These are phyloP conservation scores for Aspidiotus rigidus DNA, from an alignment of 2,888 invertebrate genomes.

Conservation along the genomic window DNA sequence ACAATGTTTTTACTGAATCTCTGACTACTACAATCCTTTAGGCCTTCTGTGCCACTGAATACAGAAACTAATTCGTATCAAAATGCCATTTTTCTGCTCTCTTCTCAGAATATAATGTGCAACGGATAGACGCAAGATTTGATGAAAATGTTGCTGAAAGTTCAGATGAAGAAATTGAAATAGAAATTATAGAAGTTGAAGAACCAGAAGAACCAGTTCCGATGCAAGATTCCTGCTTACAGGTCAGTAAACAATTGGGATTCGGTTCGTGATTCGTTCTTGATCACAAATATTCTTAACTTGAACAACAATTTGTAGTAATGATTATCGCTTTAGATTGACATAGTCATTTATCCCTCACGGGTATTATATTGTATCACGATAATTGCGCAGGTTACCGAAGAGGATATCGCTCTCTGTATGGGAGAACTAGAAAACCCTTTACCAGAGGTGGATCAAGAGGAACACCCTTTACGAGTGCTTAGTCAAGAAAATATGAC, in stretches of 20 bases:
- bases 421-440: slow-evolving; percentile 69
- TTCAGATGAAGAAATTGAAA: slow-evolving; percentile 54
- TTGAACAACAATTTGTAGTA: neutral
- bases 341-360: neutral
- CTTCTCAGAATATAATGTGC: neutral
- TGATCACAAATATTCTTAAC: neutral
- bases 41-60: too few relatives aligned
- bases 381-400: slow-evolving; percentile 50
- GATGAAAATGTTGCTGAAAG: slow-evolving; percentile 48
- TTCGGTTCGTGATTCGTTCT: neutral
- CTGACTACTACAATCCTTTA: too few relatives aligned
- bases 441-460: slow-evolving; percentile 62
- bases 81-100: neutral
- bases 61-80: neutral
- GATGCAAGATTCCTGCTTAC: slow-evolving; percentile 75
- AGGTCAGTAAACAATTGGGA: slow-evolving; percentile 48
- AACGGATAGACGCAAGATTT: slow-evolving; percentile 44
- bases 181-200: slow-evolving; percentile 71
- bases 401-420: slow-evolving; percentile 82
- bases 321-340: neutral
- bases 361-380: neutral
- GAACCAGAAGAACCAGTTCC: slow-evolving; percentile 74
- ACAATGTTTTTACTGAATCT: too few relatives aligned
- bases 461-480: slow-evolving; percentile 77
- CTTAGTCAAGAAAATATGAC: slow-evolving; percentile 86